Conservation (phyloP, 37 sponge, comb jelly and placozoan genomes). For the Spongilla lacustris region DNA sequence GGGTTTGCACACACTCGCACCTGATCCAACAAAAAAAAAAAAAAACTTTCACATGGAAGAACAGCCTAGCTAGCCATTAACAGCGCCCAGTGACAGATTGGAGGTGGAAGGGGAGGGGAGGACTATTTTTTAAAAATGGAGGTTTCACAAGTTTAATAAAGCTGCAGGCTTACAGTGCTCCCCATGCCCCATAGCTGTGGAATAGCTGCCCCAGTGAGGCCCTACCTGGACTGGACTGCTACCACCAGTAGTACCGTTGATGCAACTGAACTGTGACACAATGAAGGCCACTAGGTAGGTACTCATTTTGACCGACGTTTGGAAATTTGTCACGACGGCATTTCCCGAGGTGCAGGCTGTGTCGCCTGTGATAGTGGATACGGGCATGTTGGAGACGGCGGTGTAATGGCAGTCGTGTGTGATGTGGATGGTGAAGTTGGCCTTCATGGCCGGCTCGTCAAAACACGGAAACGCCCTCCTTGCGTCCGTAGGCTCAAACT, state of each 20-base stretch:
- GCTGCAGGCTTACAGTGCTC: too few relatives aligned
- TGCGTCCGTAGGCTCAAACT: slow-evolving; percentile 88
- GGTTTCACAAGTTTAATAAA: too few relatives aligned
- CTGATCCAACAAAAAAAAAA: slow-evolving; percentile 20
- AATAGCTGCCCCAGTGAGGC: background rate
- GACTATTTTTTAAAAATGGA: too few relatives aligned
- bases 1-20: slow-evolving; percentile 89
- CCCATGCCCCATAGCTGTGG: too few relatives aligned
- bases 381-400: slow-evolving; percentile 79
- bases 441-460: slow-evolving; percentile 88
- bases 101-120: too few relatives aligned
- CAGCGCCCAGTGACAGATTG: too few relatives aligned
- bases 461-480: slow-evolving; percentile 89
- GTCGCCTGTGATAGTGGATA: background rate
- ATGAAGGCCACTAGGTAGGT: slow-evolving; percentile 98
- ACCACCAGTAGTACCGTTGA: slow-evolving; percentile 7
- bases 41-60: too few relatives aligned
- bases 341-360: background rate
- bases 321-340: slow-evolving; percentile 61
- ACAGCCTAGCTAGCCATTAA: too few relatives aligned
- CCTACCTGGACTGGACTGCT: slow-evolving; percentile 3
- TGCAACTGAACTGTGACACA: slow-evolving; percentile 82
- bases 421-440: slow-evolving; percentile 72
- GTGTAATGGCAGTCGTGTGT: slow-evolving; percentile 32
- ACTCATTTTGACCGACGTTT: slow-evolving; percentile 87